These are phyloP conservation scores for Mythimna impura DNA, from an alignment of 2,888 invertebrate species.

Conservation along the genomic window DNA sequence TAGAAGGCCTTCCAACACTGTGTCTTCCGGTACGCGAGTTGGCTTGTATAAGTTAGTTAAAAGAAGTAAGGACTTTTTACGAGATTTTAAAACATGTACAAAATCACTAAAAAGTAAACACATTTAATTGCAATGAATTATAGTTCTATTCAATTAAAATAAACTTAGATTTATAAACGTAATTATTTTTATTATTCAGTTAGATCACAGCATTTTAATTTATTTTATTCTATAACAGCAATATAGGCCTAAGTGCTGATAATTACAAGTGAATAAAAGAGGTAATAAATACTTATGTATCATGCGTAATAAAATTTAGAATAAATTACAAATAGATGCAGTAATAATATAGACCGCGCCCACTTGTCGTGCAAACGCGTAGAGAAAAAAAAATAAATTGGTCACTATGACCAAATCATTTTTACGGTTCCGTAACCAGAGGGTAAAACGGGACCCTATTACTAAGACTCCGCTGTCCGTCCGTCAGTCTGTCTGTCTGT, in stretches of 20 bases:
- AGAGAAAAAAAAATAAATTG: neutral
- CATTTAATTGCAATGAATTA: neutral
- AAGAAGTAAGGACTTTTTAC: too few relatives aligned
- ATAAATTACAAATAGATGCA: slow-evolving; percentile 39
- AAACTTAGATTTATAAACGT: slow-evolving; percentile 3
- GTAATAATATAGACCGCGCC: slow-evolving; percentile 26
- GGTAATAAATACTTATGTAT: slow-evolving; percentile 18
- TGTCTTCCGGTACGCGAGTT: too few relatives aligned
- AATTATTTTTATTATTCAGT: slow-evolving; percentile 9
- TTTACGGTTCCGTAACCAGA: too few relatives aligned
- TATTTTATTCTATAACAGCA: neutral
- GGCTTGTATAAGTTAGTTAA: too few relatives aligned
- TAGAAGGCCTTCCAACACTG: too few relatives aligned
- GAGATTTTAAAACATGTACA: too few relatives aligned
- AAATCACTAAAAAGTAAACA: too few relatives aligned
- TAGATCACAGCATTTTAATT: slow-evolving; percentile 4
- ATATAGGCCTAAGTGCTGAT: neutral
- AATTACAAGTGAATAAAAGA: slow-evolving; percentile 16
- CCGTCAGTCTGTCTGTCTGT: too few relatives aligned
- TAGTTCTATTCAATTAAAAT: neutral
- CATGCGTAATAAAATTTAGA: slow-evolving; percentile 18
- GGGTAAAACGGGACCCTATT: too few relatives aligned
- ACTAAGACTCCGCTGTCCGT: too few relatives aligned
- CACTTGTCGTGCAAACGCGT: slow-evolving; percentile 21
- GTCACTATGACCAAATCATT: slow-evolving; percentile 1